Percentiles rank a stretch among this genome's conserved stretches.
phyloP scores from a whole-genome alignment of 1,140 invertebrate species.

The Neuroterus valhalla region DNA sequence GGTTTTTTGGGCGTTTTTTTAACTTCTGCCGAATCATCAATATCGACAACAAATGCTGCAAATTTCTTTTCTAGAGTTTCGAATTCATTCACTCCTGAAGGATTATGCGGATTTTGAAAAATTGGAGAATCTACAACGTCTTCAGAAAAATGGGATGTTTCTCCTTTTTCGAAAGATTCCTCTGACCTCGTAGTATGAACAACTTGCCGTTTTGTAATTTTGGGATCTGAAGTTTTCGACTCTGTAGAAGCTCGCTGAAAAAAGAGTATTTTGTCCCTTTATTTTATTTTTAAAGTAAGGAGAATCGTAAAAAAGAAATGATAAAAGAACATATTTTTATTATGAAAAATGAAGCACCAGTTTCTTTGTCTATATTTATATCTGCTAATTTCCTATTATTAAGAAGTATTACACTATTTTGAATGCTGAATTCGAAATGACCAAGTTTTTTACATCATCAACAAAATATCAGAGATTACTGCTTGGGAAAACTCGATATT shows the following conservation, averaged over 20 bases:
- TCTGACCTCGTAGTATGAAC: neutral
- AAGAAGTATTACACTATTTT: too few species aligned
- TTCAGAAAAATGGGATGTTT: conserved; percentile 31
- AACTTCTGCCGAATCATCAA: conserved; percentile 43
- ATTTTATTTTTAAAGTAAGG: neutral
- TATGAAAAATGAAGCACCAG: too few species aligned
- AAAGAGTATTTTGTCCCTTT: neutral
- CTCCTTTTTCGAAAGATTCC: neutral
- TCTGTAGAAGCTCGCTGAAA: neutral
- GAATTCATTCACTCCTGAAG: neutral
- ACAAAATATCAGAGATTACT: too few species aligned
- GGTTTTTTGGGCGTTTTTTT: conserved; percentile 38
- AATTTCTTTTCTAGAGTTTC: conserved; percentile 38
- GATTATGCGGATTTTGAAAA: conserved; percentile 1
- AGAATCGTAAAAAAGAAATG: neutral
- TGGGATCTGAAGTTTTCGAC: neutral
- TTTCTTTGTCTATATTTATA: too few species aligned
- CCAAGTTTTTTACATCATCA: too few species aligned
- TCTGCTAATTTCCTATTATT: too few species aligned
- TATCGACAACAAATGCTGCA: conserved; percentile 51
- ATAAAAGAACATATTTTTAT: neutral
- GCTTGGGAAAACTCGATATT: too few species aligned
- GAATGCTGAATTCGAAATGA: too few species aligned
- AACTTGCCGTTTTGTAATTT: neutral
- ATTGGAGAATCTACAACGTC: conserved; percentile 37